These are phyloP conservation scores for Brachynemurus nebulosus DNA, from an alignment of 2,888 invertebrate genomes.

Conservation along the genomic window DNA sequence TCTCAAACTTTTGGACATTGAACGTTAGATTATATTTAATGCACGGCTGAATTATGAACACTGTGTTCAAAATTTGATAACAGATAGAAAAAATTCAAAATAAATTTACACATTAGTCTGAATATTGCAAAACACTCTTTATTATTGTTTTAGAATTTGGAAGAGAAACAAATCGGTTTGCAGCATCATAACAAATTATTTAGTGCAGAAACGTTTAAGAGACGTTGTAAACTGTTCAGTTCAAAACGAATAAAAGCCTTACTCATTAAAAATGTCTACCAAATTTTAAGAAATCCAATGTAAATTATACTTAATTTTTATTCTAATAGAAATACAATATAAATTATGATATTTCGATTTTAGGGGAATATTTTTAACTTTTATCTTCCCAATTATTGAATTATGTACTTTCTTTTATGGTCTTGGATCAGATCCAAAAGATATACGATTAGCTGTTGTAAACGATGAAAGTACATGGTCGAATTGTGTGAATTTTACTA, in stretches of 20 bases:
- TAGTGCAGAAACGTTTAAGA: conserved; percentile 18
- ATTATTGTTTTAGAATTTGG: no score
- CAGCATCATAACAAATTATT: no score
- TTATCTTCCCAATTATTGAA: conserved; percentile 71
- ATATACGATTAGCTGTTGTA: conserved; percentile 59
- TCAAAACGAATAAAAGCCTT: conserved; percentile 43
- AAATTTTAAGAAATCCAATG: conserved; percentile 45
- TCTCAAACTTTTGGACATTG: no score
- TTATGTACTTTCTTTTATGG: conserved; percentile 66
- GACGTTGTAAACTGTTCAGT: conserved; percentile 1
- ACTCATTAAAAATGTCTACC: conserved; percentile 53
- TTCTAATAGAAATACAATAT: no score
- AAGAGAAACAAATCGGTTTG: no score
- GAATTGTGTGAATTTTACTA: conserved; percentile 23
- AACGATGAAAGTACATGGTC: conserved; percentile 50
- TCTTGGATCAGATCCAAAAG: conserved; percentile 61
- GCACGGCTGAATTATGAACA: no score
- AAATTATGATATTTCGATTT: no score
- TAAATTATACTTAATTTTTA: not conserved
- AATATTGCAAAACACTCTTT: no score
- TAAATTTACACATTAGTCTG: no score
- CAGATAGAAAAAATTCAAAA: no score
- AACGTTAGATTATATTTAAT: no score
- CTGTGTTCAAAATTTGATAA: no score
- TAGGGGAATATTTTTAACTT: conserved; percentile 68